Evolutionary conservation across 2,888 invertebrate genomes (phyloP).

Genomic region (Drosophila flavopinicola): DNA sequence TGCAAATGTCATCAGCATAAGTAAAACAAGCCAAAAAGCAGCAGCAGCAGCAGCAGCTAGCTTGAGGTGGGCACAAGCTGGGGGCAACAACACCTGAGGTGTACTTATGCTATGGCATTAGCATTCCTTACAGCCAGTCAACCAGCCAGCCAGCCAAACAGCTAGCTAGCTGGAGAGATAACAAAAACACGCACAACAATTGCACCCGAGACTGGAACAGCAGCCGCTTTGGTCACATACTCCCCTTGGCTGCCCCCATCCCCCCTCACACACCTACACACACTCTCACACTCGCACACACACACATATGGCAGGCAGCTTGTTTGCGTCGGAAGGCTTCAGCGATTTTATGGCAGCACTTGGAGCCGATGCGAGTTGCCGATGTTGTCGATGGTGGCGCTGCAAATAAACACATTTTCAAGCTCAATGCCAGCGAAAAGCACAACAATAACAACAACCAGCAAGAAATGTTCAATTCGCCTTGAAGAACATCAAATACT

Average conservation of each 20-base stretch:
- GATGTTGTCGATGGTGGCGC: slow-evolving; percentile 43
- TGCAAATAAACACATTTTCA: slow-evolving; percentile 80
- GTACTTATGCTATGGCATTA: slow-evolving; percentile 73
- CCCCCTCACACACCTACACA: slow-evolving; percentile 13
- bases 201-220: slow-evolving; percentile 42
- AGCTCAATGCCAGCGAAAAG: slow-evolving; percentile 71
- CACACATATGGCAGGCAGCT: slow-evolving; percentile 54
- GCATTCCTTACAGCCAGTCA: slow-evolving; percentile 72
- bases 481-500: not conserved
- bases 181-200: slow-evolving; percentile 77
- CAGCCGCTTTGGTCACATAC: slow-evolving; percentile 15
- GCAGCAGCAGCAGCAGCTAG: slow-evolving; percentile 9
- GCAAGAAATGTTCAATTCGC: not conserved
- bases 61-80: no score
- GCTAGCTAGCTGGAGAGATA: slow-evolving; percentile 47
- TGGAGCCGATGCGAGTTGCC: slow-evolving; percentile 41
- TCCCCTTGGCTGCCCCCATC: not conserved
- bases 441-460: slow-evolving; percentile 30
- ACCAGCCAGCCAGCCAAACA: slow-evolving; percentile 26
- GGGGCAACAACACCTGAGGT: slow-evolving; percentile 72
- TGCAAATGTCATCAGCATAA: slow-evolving; percentile 66
- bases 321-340: slow-evolving; percentile 71
- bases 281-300: not conserved
- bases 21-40: slow-evolving; percentile 31
- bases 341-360: slow-evolving; percentile 78